Evolutionary conservation across 2,113 vertebrate genomes (phyloP).

Genomic region (Carettochelys insculpta): DNA sequence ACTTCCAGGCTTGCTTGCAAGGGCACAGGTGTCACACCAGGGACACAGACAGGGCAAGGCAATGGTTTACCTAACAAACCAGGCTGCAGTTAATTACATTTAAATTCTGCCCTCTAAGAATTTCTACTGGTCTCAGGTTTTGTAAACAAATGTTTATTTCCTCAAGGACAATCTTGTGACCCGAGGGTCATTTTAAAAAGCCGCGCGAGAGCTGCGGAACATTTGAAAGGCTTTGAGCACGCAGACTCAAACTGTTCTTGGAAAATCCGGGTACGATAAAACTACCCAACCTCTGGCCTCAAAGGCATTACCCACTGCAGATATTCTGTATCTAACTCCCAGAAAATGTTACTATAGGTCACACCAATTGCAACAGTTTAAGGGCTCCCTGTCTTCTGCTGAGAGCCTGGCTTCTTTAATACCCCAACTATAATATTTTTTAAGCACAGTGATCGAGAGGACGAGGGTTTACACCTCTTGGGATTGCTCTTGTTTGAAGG

Average conservation of each 20-base stretch:
- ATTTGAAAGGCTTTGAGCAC: slow-evolving; percentile 33
- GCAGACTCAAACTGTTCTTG: slow-evolving; percentile 23
- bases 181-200: slow-evolving; percentile 35
- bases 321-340: slow-evolving; percentile 36
- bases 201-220: slow-evolving; percentile 21
- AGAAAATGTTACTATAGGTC: slow-evolving; percentile 41
- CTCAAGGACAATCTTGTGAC: slow-evolving; percentile 39
- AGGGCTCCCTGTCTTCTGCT: slow-evolving; percentile 26
- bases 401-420: neutral
- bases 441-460: neutral
- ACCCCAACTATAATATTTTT: slow-evolving; percentile 29
- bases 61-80: neutral
- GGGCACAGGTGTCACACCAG: neutral
- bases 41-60: neutral
- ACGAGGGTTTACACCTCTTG: neutral
- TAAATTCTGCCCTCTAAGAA: neutral
- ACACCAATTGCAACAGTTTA: neutral
- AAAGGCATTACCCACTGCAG: slow-evolving; percentile 43
- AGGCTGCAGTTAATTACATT: neutral
- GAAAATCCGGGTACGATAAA: slow-evolving; percentile 23
- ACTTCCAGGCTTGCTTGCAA: neutral
- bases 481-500: slow-evolving; percentile 22
- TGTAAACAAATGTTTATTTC: slow-evolving; percentile 26
- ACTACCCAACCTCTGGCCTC: neutral
- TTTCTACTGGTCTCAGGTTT: slow-evolving; percentile 5